Evolutionary conservation across 2,888 invertebrate species (phyloP), one percentile per base, ranked within the genome.

Genomic region (Buathra laborator): DNA sequence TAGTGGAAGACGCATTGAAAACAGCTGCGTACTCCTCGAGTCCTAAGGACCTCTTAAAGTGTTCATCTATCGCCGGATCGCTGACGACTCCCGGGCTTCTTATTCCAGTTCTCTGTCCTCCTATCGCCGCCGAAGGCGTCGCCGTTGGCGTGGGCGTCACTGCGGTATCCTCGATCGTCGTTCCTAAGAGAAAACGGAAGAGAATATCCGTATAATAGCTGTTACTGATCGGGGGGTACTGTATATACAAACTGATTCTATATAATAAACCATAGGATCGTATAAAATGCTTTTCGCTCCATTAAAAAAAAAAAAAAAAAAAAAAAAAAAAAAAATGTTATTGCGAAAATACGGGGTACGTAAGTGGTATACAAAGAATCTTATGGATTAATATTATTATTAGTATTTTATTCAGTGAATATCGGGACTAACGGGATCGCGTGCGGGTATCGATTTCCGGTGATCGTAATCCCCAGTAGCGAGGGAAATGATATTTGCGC

Each of bases 21-120:
- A 94, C 93, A 3, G 94, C 94, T 14, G 94, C 94, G 86, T 94
- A 94, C 62, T 93, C 92, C 83, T 97, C 96, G 89, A 97, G 96
- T 81, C 98, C 98, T 86, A 99, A 95, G 0, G 98, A 98, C 86
- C 98, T 96, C 80, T 98, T 96, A 94, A 99, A 99, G 94, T 99
- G 99, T 93, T 99, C 99, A 94, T 99, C 99, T 91, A 99, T 98
- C 79, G 97, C 98, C 12, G 98, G 97, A 94, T 98, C 98, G 94
- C 97, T 93, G 16, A 91, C 92, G 44, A 90, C 91, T 77, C 91
- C 91, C 37, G 91, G 88, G 29, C 86, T 91, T 83, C 92, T 89
- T 46, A 93, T 90, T 76, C 93, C 93, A 77, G 92, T 92, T 86
- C 92, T 90, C 83, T 91, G 90, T 29, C 92, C 93, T 51, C 92